Base-by-base conservation (phyloP, 2,888 invertebrate species). In the Meiosimyza platycephala region DNA sequence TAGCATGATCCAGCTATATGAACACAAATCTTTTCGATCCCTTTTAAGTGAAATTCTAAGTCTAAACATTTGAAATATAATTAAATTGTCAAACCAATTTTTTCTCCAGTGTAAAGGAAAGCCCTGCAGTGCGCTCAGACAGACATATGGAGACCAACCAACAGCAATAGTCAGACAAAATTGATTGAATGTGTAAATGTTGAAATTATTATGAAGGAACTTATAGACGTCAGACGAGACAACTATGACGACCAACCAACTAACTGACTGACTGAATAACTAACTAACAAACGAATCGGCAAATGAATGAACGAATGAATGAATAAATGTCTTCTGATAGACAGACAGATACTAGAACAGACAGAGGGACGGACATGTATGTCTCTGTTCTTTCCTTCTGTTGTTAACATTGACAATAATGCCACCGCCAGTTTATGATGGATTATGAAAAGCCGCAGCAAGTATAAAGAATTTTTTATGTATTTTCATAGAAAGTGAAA, bases 401-500 rank as follows among this genome's bases (percentile, higher is more conserved):
- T 11, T 22, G 33, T 48, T 51, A 16, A 15, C 67, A 67, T 52
- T 33, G 55, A 16, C 54, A 47, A 16, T 18, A 67, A 28, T 18
- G 67, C 55, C 40, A 33, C 40, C 67, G 67, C 67, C 67, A 22
- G 40, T 33, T 69, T 60, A 69, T 51, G 51, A 60, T 69, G 60
- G 51, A 70, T 70, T 62, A 52, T 60, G 47, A 70, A 62, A 70
- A 62, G 69, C 60, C 62, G 51, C 69, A 62, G 40, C 40, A 2
- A 40, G 40, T 40, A 40, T 40, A 40, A 28, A 70, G 69, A 52
- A 70, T 16, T 62, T 60, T 70, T 60, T 62, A 60, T 70, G 62
- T 18, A 16, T 70, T 70, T 70, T 62, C 62, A 70, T 70, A 60
- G 69, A 70, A 70, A 70, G 69, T 70, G 69, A 70, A 70, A 70